Evolutionary conservation across 2,888 invertebrate genomes (phyloP).

Genomic region (Polia nebulosa): DNA sequence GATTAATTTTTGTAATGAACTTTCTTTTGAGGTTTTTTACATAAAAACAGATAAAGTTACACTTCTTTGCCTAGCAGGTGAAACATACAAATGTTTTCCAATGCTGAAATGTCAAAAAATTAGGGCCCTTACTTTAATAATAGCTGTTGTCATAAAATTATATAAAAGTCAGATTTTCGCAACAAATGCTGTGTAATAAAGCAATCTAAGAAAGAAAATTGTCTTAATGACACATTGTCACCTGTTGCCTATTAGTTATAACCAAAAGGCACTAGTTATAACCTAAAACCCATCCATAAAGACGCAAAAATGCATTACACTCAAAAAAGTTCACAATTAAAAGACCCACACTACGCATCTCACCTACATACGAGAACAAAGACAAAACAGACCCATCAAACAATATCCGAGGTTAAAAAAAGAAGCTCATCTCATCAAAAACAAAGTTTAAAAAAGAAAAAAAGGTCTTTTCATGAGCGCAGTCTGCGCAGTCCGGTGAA

Average conservation of each 20-base stretch:
- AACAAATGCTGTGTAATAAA: too few relatives aligned
- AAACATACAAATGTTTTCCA: too few relatives aligned
- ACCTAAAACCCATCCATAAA: neutral
- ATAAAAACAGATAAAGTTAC: too few relatives aligned
- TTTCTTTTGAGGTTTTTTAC: slow-evolving; percentile 10
- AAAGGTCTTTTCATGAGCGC: slow-evolving; percentile 80
- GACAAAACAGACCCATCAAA: slow-evolving; percentile 57
- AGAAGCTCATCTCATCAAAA: slow-evolving; percentile 65
- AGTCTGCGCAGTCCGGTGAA: slow-evolving; percentile 68
- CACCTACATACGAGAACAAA: slow-evolving; percentile 55
- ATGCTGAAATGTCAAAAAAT: too few relatives aligned
- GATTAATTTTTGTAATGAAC: slow-evolving; percentile 47
- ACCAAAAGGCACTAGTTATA: too few relatives aligned
- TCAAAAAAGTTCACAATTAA: slow-evolving; percentile 1
- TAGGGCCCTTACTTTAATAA: too few relatives aligned
- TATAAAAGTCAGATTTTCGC: too few relatives aligned
- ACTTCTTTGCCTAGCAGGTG: neutral
- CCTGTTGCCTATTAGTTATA: neutral
- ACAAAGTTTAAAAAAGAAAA: slow-evolving; percentile 68
- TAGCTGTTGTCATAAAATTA: too few relatives aligned
- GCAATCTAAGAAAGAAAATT: too few relatives aligned
- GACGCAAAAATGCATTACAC: neutral
- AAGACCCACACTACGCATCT: slow-evolving; percentile 19
- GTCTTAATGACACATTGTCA: too few relatives aligned
- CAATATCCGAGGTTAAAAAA: slow-evolving; percentile 63